These are phyloP conservation scores for Acridotheres tristis DNA, from an alignment of 2,797 vertebrate species.

Conservation along the genomic window DNA sequence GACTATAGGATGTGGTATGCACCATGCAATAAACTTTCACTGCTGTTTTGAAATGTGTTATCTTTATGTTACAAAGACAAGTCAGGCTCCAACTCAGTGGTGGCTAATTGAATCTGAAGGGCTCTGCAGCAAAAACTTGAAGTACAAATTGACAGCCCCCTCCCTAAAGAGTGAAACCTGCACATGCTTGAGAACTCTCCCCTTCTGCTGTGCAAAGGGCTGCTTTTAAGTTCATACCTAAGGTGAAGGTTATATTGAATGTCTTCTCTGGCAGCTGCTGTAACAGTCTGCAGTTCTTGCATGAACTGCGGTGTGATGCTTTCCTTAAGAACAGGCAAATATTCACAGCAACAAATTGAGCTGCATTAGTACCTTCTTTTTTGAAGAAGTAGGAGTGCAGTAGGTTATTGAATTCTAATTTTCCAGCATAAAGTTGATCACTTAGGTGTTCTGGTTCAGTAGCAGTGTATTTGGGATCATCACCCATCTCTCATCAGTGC, in stretches of 20 bases:
- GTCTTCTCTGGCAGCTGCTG: not conserved
- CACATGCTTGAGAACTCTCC: not conserved
- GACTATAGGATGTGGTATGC: not conserved
- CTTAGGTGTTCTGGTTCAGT: not conserved
- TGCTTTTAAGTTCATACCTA: not conserved
- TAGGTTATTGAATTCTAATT: not conserved
- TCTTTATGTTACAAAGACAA: not conserved
- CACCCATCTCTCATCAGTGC: not conserved
- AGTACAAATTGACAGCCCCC: not conserved
- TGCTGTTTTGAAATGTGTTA: not conserved
- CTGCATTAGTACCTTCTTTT: not conserved
- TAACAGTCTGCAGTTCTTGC: not conserved
- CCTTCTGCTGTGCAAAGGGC: not conserved
- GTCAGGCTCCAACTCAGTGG: not conserved
- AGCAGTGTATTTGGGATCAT: not conserved
- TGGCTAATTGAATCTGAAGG: not conserved
- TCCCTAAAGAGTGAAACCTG: not conserved
- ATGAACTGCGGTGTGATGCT: not conserved
- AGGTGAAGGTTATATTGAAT: not conserved
- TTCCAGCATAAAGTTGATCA: not conserved
- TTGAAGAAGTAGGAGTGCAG: not conserved
- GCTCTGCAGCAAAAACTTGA: not conserved
- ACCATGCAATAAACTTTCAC: not conserved
- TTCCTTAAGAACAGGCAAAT: not conserved
- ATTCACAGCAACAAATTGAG: not conserved